phyloP scores from a whole-genome alignment of 2,888 invertebrate genomes.

The Argyra leucocephala region DNA sequence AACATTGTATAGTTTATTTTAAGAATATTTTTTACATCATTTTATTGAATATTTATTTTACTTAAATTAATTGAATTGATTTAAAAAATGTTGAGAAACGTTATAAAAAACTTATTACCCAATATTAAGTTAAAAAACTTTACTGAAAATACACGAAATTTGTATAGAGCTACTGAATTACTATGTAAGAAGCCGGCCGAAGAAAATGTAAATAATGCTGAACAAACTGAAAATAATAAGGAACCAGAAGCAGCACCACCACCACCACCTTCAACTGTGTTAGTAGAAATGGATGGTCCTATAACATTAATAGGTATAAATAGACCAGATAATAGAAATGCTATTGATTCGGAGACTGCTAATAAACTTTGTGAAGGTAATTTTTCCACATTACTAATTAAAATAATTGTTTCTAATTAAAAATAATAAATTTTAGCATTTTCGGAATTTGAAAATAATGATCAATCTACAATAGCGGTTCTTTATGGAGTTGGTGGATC shows the following conservation, averaged over 20 bases:
- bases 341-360: conserved; percentile 63
- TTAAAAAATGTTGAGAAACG: background rate
- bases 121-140: background rate
- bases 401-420: too few relatives aligned
- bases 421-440: conserved; percentile 40
- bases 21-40: too few relatives aligned
- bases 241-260: background rate
- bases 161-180: background rate
- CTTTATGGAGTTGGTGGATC: conserved; percentile 86
- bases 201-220: background rate
- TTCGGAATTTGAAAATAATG: conserved; percentile 68
- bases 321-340: conserved; percentile 72
- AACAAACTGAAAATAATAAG: background rate
- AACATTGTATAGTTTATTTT: too few relatives aligned
- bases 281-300: conserved; percentile 52
- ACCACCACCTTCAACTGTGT: conserved; percentile 26
- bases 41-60: too few relatives aligned
- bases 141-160: background rate
- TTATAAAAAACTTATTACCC: background rate
- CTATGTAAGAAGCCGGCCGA: background rate
- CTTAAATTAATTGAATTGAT: too few relatives aligned
- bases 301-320: conserved; percentile 80
- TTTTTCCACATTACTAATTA: too few relatives aligned
- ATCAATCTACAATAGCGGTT: conserved; percentile 59
- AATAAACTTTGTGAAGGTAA: conserved; percentile 52